Evolutionary conservation across 2,113 vertebrate species (phyloP).

Genomic region (Mugil cephalus): DNA sequence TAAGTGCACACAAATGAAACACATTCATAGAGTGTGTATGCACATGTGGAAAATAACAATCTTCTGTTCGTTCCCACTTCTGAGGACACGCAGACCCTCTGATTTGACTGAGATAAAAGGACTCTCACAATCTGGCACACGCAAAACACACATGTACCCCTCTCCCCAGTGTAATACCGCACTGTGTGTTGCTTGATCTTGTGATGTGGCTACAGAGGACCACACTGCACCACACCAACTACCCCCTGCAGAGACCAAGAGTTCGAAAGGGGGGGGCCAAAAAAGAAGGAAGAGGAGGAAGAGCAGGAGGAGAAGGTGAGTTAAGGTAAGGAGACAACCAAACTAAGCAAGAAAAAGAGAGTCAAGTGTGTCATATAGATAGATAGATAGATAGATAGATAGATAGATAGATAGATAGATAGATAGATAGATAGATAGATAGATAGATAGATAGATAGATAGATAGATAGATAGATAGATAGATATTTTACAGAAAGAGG

Average conservation of each 20-base stretch:
- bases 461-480: too few species aligned
- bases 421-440: too few species aligned
- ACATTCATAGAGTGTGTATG: background rate
- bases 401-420: too few species aligned
- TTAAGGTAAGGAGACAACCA: constrained; percentile 41
- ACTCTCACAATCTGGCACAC: background rate
- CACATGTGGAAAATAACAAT: background rate
- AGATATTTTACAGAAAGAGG: constrained; percentile 7
- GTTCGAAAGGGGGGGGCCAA: background rate
- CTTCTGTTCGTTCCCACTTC: constrained; percentile 24
- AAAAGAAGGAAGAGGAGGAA: constrained; percentile 3
- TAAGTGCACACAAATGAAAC: background rate
- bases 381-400: too few species aligned
- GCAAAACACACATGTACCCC: background rate
- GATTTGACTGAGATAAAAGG: constrained; percentile 22
- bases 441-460: too few species aligned
- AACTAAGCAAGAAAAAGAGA: constrained; percentile 17
- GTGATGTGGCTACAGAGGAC: constrained; percentile 50
- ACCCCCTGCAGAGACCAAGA: constrained; percentile 50
- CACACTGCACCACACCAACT: constrained; percentile 52
- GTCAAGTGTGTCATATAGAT: too few species aligned
- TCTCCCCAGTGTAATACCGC: constrained; percentile 14
- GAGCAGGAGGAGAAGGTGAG: constrained; percentile 19
- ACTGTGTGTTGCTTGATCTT: constrained; percentile 39
- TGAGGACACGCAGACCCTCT: constrained; percentile 27